Evolutionary conservation across 2,797 vertebrate species (phyloP).

Genomic region (Epinephelus awoara): DNA sequence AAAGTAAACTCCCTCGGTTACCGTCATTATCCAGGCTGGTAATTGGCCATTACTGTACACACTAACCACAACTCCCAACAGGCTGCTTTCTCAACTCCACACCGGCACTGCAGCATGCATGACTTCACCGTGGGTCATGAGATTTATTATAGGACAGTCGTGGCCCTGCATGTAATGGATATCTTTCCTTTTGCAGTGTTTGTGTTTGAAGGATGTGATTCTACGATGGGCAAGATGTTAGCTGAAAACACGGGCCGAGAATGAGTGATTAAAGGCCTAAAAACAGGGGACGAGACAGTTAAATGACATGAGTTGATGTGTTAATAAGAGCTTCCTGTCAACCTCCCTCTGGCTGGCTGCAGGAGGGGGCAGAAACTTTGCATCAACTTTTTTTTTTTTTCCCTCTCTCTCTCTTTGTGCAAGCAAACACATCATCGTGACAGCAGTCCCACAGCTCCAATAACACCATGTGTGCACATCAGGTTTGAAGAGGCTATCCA

Average conservation of each 20-base stretch:
- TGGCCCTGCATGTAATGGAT: conserved; percentile 15
- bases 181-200: conserved; percentile 1
- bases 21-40: conserved; percentile 44
- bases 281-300: conserved; percentile 36
- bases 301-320: conserved; percentile 40
- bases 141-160: conserved; percentile 29
- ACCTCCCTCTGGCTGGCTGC: conserved; percentile 23
- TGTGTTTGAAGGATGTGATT: conserved; percentile 15
- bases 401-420: neutral
- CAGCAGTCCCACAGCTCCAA: conserved; percentile 58
- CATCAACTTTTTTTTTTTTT: conserved; percentile 4
- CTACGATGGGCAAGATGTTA: neutral
- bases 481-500: conserved; percentile 27
- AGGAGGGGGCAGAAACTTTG: conserved; percentile 28
- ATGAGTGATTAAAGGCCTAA: neutral
- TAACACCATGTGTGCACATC: conserved; percentile 60
- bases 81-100: conserved; percentile 23
- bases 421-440: conserved; percentile 52
- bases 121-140: conserved; percentile 42
- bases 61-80: conserved; percentile 32
- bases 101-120: conserved; percentile 30
- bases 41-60: conserved; percentile 48
- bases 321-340: conserved; percentile 52
- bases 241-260: neutral
- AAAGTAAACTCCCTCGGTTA: conserved; percentile 51